These are phyloP conservation scores for Amphipyra tragopoginis DNA, from an alignment of 2,888 invertebrate species.

Conservation along the genomic window DNA sequence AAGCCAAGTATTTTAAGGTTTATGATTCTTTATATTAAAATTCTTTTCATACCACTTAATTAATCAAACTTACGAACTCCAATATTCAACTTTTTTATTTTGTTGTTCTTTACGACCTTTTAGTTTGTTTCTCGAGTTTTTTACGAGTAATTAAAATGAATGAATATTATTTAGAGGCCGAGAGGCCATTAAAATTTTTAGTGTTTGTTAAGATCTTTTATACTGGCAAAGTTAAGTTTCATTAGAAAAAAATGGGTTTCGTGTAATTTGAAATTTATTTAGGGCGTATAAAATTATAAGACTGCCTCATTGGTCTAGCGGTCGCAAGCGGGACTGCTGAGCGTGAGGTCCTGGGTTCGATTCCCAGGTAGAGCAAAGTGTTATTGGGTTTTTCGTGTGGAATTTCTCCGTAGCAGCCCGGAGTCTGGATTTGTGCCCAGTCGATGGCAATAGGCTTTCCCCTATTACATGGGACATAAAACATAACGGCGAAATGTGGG, in stretches of 20 bases:
- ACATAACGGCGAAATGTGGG: no score
- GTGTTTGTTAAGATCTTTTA: constrained; percentile 33
- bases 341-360: no score
- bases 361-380: no score
- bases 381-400: no score
- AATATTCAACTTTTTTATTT: constrained; percentile 48
- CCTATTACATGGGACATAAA: no score
- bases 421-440: no score
- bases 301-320: no score
- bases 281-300: neutral
- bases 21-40: constrained; percentile 40
- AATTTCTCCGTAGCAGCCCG: no score
- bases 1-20: constrained; percentile 3
- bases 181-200: constrained; percentile 39
- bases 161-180: constrained; percentile 47
- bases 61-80: constrained; percentile 56
- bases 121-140: constrained; percentile 52
- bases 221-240: constrained; percentile 40
- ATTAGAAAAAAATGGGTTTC: constrained; percentile 20
- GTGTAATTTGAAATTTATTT: constrained; percentile 6
- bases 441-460: no score
- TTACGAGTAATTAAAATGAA: constrained; percentile 63
- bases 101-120: constrained; percentile 54
- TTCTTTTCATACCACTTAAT: constrained; percentile 49
- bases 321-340: no score